Evolutionary conservation across 2,888 invertebrate genomes (phyloP), one percentile per base, ranked within the genome.

Genomic region (Thereva unica): DNA sequence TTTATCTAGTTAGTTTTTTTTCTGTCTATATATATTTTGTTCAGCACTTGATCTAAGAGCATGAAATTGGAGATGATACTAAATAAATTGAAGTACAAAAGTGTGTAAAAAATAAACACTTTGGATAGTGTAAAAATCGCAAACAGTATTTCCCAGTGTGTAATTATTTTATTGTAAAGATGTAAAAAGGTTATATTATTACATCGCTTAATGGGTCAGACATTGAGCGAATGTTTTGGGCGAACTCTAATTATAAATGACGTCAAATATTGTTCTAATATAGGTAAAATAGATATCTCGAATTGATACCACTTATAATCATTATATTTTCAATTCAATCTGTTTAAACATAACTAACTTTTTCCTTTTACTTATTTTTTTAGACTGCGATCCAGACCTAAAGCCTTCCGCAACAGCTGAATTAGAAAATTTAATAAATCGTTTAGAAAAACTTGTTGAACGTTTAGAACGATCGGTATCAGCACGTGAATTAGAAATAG

Each of bases 381-480:
- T 75, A 85, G 85, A 83, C 71, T 81, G 78, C 73, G 85, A 85
- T 76, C 78, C 78, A 68, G 84, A 85, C 70, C 75, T 81, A 59
- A 77, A 81, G 73, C 80, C 82, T 68, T 79, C 82, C 71, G 83
- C 85, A 69, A 83, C 84, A 45, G 83, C 82, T 65, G 86, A 89
- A 76, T 83, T 91, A 72, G 89, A 89, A 77, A 84, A 85, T 70
- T 81, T 91, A 76, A 87, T 90, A 72, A 86, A 85, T 74, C 88
- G 92, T 54, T 79, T 92, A 75, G 92, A 92, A 81, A 85, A 85
- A 72, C 88, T 91, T 69, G 89, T 91, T 8, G 85, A 85, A 72
- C 87, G 90, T 68, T 82, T 92, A 73, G 92, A 90, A 82, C 83
- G 84, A 56, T 79, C 85, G 72, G 73, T 78, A 38, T 75, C 76